These are phyloP conservation scores for Neomonachus schauinslandi DNA, from an alignment of 2,113 vertebrate species.

Conservation along the genomic window DNA sequence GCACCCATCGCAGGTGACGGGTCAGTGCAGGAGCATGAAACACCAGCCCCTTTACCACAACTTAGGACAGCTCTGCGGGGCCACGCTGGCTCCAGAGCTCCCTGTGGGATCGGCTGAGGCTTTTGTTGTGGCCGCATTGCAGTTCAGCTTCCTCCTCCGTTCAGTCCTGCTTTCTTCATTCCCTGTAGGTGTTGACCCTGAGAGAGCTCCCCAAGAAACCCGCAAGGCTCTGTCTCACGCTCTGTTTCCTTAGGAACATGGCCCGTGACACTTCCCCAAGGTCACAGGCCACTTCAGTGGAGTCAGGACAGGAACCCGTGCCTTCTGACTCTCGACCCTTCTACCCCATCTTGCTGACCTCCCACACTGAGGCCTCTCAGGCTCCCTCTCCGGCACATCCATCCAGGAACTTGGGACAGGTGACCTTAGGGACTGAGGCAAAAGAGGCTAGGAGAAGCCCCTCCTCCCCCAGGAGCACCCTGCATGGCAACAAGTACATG, in stretches of 20 bases:
- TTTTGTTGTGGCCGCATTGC: neutral
- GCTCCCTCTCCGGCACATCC: neutral
- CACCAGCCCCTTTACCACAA: neutral
- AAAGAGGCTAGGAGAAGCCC: neutral
- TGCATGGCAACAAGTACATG: neutral
- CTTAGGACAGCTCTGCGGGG: neutral
- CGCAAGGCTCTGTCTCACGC: neutral
- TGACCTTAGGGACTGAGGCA: conserved; percentile 10
- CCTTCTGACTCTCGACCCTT: neutral
- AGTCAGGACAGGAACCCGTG: neutral
- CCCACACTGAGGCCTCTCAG: neutral
- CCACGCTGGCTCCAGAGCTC: neutral
- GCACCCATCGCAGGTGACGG: neutral
- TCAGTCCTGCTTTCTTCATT: neutral
- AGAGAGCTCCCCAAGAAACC: neutral
- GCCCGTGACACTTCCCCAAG: neutral
- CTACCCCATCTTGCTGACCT: neutral
- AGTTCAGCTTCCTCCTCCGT: neutral
- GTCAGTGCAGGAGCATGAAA: neutral
- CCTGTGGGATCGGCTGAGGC: neutral
- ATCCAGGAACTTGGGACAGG: neutral
- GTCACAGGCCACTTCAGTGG: neutral
- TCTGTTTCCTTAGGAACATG: neutral
- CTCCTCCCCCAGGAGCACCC: fast-evolving
- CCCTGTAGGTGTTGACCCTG: neutral